Evolutionary conservation across 2,113 vertebrate genomes (phyloP).

Genomic region (Mixornis gularis): DNA sequence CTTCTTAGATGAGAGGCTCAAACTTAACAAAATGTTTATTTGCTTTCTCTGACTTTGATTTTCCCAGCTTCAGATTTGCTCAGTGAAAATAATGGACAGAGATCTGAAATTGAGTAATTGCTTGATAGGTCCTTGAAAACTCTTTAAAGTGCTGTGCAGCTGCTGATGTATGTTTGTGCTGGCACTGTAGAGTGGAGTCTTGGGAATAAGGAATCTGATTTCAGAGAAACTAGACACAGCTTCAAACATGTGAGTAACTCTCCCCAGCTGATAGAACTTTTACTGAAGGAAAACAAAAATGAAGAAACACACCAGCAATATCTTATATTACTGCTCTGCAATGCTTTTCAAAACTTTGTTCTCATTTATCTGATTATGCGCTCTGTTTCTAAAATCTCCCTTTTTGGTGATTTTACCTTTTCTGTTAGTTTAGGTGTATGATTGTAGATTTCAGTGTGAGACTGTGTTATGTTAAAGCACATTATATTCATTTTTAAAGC

Average conservation of each 20-base stretch:
- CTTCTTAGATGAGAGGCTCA: background rate
- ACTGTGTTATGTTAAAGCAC: slow-evolving; percentile 23
- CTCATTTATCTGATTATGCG: slow-evolving; percentile 52
- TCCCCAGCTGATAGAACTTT: slow-evolving; percentile 75
- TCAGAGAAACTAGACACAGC: slow-evolving; percentile 78
- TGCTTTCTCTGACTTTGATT: slow-evolving; percentile 26
- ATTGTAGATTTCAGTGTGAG: slow-evolving; percentile 32
- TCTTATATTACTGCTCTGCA: slow-evolving; percentile 56
- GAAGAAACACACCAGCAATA: slow-evolving; percentile 66
- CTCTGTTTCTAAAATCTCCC: slow-evolving; percentile 54
- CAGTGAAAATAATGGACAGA: slow-evolving; percentile 19
- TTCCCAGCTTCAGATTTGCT: background rate
- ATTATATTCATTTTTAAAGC: slow-evolving; percentile 38
- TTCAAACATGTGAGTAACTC: slow-evolving; percentile 77
- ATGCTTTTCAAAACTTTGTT: slow-evolving; percentile 60
- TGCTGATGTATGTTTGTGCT: slow-evolving; percentile 78
- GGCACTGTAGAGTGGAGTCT: slow-evolving; percentile 69
- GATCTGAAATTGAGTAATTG: slow-evolving; percentile 58
- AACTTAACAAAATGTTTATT: slow-evolving; percentile 3
- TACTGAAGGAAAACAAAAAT: slow-evolving; percentile 77
- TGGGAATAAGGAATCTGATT: slow-evolving; percentile 78
- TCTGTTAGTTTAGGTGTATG: slow-evolving; percentile 59
- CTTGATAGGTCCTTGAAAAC: slow-evolving; percentile 58
- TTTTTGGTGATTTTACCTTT: slow-evolving; percentile 41
- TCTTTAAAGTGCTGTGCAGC: slow-evolving; percentile 70